Base-by-base conservation (phyloP, 2,113 vertebrate species). In the Melanostigma gelatinosum region DNA sequence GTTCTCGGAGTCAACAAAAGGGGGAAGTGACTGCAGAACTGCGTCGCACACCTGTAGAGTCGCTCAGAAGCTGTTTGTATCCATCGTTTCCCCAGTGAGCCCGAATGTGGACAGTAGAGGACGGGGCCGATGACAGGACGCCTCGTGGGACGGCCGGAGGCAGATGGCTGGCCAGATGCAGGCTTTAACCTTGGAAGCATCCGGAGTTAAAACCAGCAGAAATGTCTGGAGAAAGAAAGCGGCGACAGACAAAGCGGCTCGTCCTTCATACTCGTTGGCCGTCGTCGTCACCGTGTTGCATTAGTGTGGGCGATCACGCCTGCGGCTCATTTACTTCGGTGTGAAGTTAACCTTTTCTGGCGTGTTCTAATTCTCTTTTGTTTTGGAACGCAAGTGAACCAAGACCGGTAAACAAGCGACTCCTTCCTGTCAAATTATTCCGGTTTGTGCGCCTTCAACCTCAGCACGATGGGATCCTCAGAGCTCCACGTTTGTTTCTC, bases 91-190 rank as follows among this genome's bases (percentile, higher is more conserved):
- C 74, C 72, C 79, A 32, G 68, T 13, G 79, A 83, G 68, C 24
- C n/a, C 38, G 68, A 55, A 22, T 46, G 75, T 46, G 85, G 90
- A 92, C 89, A 91, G 90, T 72, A 90, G 84, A 93, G 82, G 92
- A 92, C 91, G 15, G 80, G 83, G 77, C 85, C 18, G 68, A 75
- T 94, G 93, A 92, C 91, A 79, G 77, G 75, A 60, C 34, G 27
- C 89, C 91, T 90, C 91, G 6, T 34, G 89, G 87, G 91, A 91
- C 27, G 74, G 52, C 68, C 40, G 76, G 64, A 83, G 91, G 86
- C 94, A 95, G 94, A 95, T 95, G 94, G 93, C 79, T 61, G 79
- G 84, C 85, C 91, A 93, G 92, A 94, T 93, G 93, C 79, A 85
- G 83, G 84, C 80, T 75, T 77, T 91, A 91, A 94, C 94, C 94